Conservation (phyloP, 2,888 invertebrate species). For the Kuschelorhynchus macadamiae region DNA sequence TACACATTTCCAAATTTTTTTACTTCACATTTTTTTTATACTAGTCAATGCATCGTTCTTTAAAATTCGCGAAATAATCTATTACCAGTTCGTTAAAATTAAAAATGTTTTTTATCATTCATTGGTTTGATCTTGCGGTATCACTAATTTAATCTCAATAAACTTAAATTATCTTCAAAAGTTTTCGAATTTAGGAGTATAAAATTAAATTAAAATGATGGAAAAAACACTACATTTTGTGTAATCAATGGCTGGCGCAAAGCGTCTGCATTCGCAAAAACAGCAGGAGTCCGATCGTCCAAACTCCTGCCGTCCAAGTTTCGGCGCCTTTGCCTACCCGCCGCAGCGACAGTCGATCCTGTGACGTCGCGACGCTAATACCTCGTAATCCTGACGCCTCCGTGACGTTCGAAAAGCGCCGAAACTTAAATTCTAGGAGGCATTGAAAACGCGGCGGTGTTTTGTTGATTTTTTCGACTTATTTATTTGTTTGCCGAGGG, state of each 20-base stretch:
- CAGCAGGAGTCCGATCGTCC: slow-evolving; percentile 14
- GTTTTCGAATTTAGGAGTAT: too few species aligned
- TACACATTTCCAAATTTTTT: too few species aligned
- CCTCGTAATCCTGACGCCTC: slow-evolving; percentile 49
- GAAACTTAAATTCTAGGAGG: slow-evolving; percentile 2
- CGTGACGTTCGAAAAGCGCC: neutral
- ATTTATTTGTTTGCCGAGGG: neutral
- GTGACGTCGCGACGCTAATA: slow-evolving; percentile 55
- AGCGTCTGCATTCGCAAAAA: neutral
- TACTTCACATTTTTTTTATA: too few species aligned
- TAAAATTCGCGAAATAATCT: too few species aligned
- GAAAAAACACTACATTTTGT: too few species aligned
- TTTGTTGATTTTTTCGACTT: slow-evolving; percentile 4
- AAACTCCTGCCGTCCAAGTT: slow-evolving; percentile 13
- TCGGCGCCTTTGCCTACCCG: slow-evolving; percentile 37
- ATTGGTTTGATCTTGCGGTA: too few species aligned
- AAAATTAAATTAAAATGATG: too few species aligned
- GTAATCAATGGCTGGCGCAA: slow-evolving; percentile 5
- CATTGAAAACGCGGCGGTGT: neutral
- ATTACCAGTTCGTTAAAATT: too few species aligned
- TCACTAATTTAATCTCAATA: too few species aligned
- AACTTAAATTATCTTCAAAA: too few species aligned
- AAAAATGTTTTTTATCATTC: too few species aligned
- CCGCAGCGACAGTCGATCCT: slow-evolving; percentile 14
- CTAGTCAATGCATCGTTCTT: too few species aligned